Conservation (phyloP, 2,113 vertebrate genomes). For the Eurystomus gularis region DNA sequence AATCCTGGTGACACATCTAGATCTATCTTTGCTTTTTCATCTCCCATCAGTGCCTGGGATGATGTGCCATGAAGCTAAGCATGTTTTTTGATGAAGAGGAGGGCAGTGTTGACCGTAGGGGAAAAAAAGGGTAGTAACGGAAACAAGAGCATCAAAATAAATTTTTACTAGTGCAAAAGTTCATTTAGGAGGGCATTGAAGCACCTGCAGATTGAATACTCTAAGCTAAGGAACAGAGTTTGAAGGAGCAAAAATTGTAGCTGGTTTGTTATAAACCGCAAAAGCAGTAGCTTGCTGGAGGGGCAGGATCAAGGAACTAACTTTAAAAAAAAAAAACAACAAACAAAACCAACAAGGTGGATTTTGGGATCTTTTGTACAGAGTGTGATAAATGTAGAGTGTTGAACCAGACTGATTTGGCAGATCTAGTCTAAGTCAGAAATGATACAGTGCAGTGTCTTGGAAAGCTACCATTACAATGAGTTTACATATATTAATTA, state of each 20-base stretch:
- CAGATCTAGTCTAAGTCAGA: neutral
- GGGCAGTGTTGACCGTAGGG: neutral
- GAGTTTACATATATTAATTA: neutral
- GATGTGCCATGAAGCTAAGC: neutral
- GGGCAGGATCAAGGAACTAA: neutral
- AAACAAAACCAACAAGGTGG: neutral
- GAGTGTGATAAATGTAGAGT: neutral
- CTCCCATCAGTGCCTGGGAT: neutral
- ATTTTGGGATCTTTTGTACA: neutral
- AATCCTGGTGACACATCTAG: accelerated
- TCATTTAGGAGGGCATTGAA: neutral
- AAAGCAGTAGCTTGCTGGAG: neutral
- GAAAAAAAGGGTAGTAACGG: neutral
- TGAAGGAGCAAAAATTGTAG: neutral
- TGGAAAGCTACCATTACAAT: neutral
- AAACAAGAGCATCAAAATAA: neutral
- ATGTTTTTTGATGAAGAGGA: neutral
- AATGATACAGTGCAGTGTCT: neutral
- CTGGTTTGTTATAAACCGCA: neutral
- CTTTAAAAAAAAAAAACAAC: neutral
- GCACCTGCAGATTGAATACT: neutral
- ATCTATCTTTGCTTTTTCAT: neutral
- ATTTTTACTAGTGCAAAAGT: neutral
- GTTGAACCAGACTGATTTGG: neutral
- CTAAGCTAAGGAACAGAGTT: neutral